These are phyloP conservation scores for Drosophila truncata DNA, from an alignment of 1,140 invertebrate species.

Conservation along the genomic window DNA sequence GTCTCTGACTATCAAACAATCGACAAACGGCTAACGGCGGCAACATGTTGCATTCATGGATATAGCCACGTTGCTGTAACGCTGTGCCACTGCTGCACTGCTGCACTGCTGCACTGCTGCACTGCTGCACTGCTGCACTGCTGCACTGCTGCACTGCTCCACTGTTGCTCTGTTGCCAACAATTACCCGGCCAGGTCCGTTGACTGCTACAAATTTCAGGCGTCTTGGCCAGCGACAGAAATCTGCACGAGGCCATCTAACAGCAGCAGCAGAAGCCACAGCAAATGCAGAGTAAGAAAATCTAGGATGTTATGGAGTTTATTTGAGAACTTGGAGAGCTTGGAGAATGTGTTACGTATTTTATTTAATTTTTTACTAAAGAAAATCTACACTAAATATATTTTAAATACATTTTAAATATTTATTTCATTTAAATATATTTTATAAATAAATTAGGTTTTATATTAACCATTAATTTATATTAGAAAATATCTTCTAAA, in stretches of 20 bases:
- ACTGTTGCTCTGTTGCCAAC: constrained; percentile 67
- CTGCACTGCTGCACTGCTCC: constrained; percentile 40
- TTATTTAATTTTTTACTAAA: background rate
- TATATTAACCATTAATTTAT: too few relatives aligned
- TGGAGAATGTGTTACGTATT: background rate
- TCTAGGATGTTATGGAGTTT: accelerated
- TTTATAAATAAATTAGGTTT: too few relatives aligned
- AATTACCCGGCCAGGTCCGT: constrained; percentile 57
- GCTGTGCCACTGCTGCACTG: constrained; percentile 46
- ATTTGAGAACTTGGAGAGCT: background rate
- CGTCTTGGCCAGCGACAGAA: constrained; percentile 68
- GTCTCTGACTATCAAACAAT: constrained; percentile 83
- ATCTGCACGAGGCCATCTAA: constrained; percentile 75
- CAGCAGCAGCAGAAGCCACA: constrained; percentile 51
- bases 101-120: constrained; percentile 39
- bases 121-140: constrained; percentile 48
- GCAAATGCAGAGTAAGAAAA: background rate
- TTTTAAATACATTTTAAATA: too few relatives aligned
- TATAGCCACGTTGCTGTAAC: constrained; percentile 41
- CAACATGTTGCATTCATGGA: constrained; percentile 57
- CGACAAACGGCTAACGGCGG: constrained; percentile 47
- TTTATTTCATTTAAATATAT: too few relatives aligned
- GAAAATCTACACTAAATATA: too few relatives aligned
- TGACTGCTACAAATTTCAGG: constrained; percentile 83
- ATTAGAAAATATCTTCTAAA: too few relatives aligned